Base-by-base conservation (phyloP, 2,113 vertebrate species). In the Tupaia chinensis region DNA sequence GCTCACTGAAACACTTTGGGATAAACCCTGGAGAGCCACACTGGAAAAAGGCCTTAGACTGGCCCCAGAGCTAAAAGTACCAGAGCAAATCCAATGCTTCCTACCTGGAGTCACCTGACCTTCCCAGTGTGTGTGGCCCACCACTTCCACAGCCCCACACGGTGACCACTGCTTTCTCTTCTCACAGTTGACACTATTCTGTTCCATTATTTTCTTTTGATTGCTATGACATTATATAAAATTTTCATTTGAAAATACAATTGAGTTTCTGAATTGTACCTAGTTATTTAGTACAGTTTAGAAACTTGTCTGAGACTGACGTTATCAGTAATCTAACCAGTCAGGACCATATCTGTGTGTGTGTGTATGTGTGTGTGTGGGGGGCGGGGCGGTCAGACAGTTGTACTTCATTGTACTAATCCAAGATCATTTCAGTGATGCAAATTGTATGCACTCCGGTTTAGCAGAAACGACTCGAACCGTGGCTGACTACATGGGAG, bases 41-140 rank as follows among this genome's bases (percentile, higher is more conserved):
- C 99, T 97, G 99, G 99, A 99, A 98, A 60, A 82, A 98, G 98
- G 98, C 98, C 97, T 97, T 98, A 95, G 97, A 98, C 94, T 85
- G 97, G 98, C 98, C 98, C 98, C 97, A 97, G 97, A 98, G 97
- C 98, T 92, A 83, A 98, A 99, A 99, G 99, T 99, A 99, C 99
- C 99, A 99, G 98, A 99, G 99, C 99, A 99, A 99, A 98, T 99
- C 99, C 97, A 95, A 98, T 98, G 99, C 99, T 99, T 99, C 99
- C 99, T 99, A n/a, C 94, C 97, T 96, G 98, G 98, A 98, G 91
- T 96, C 98, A 97, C 98, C 98, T 98, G 96, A 98, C 97, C 98
- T 97, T 98, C 98, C 97, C 97, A 98, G 99, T 97, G 94, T 96
- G 96, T 98, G 95, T 95, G 98, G 98, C 98, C 97, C 97, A 97